Evolutionary conservation across 2,888 invertebrate genomes (phyloP).

Genomic region (Orthonychiurus folsomi): DNA sequence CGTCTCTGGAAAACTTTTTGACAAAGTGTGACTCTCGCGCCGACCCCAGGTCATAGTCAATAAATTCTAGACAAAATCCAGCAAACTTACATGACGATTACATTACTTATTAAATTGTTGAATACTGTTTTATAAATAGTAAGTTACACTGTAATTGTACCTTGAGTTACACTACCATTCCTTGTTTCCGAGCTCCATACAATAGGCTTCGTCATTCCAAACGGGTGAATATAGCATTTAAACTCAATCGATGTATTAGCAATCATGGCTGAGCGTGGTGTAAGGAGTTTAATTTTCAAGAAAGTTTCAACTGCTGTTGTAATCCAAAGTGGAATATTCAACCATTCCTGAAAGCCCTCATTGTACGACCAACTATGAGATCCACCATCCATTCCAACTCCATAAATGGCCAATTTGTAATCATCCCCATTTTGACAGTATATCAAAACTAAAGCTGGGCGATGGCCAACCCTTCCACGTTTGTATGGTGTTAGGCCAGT

Average conservation of each 20-base stretch:
- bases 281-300: not conserved
- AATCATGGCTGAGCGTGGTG: not conserved
- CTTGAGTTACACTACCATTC: not conserved
- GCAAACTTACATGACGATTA: not conserved
- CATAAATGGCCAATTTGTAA: not conserved
- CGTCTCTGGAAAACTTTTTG: not conserved
- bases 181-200: not conserved
- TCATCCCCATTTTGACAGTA: constrained; percentile 5
- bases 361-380: constrained; percentile 7
- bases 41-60: not conserved
- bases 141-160: not conserved
- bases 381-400: constrained; percentile 3
- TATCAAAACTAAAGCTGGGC: not conserved
- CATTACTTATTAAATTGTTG: not conserved
- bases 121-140: too few relatives aligned
- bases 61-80: not conserved
- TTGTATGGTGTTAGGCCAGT: not conserved
- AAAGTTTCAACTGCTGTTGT: not conserved
- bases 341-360: constrained; percentile 5
- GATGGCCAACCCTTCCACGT: not conserved
- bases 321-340: not conserved
- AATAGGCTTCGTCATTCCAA: not conserved
- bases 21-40: not conserved
- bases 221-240: not conserved
- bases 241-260: constrained; percentile 2